Evolutionary conservation across 2,113 vertebrate species (phyloP), one percentile per base, ranked within the genome.

Genomic region (Sminthopsis crassicaudata): DNA sequence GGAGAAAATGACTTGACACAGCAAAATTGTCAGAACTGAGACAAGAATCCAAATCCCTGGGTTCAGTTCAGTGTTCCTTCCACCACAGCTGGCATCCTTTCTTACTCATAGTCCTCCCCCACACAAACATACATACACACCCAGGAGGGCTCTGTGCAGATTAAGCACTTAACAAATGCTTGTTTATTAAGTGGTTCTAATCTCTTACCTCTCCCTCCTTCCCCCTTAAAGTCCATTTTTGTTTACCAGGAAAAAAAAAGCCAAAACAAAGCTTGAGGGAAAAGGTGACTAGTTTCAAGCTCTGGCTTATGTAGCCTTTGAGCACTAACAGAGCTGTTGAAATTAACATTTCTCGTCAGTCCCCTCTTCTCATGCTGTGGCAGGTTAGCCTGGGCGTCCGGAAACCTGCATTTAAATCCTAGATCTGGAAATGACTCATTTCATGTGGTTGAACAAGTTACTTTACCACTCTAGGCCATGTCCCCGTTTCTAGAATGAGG

Each of bases 281-380:
- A 36, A 67, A 67, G 60, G 36, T 36, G 30, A 67, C 30, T 67
- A 95, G 22, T 52, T 93, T 94, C 60, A 92, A 25, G 90, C 60
- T 91, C 26, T 46, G 48, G 51, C 30, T 89, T 24, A 42, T 30
- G 51, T 89, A 89, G 67, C n/a, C n/a, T 92, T 57, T 88, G 90
- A 16, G 55, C 23, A 84, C 5, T 42, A 42, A 0, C 36, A n/a
- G 36, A 42, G 0, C n/a, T 76, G 7, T 84, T 8, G 7, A 7
- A 84, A 42, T 84, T n/a, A 84, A 42, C 8, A 42, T 84, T 84
- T 84, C 67, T 84, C 5, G 36, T 42, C 36, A n/a, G 60, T 12
- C 30, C 7, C 67, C 67, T 22, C 67, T 42, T 84, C 36, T 76
- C n/a, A 42, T 19, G 36, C 16, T 42, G 57, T 84, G 36, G 11